Evolutionary conservation across 2,888 invertebrate species (phyloP).

Genomic region (Acrobasis repandana): DNA sequence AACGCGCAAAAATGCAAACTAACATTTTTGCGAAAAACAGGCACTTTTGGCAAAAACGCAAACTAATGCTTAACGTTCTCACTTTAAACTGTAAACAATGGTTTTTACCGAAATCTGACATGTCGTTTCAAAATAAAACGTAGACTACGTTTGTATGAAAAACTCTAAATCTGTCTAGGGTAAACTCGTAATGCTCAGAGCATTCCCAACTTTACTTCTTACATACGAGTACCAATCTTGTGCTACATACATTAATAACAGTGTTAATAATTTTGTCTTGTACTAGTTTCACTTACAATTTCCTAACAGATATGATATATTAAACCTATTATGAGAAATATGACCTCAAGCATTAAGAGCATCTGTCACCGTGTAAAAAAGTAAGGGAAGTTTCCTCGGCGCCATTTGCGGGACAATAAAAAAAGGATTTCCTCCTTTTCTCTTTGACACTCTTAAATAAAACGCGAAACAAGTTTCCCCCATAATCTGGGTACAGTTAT

Average conservation of each 20-base stretch:
- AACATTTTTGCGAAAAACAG: too few species aligned
- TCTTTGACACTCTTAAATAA: background rate
- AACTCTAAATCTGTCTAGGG: too few species aligned
- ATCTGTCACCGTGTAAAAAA: background rate
- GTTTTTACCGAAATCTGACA: too few species aligned
- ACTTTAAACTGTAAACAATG: too few species aligned
- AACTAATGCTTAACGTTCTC: too few species aligned
- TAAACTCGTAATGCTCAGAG: too few species aligned
- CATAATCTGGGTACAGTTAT: too few species aligned
- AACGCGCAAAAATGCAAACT: too few species aligned
- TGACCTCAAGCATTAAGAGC: background rate
- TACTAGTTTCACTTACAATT: background rate
- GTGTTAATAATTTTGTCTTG: background rate
- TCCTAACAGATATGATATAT: background rate
- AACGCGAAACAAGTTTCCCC: background rate
- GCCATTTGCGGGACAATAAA: background rate
- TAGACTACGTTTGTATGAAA: too few species aligned
- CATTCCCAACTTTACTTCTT: too few species aligned
- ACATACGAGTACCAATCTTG: background rate
- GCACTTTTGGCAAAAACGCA: too few species aligned
- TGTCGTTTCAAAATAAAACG: too few species aligned
- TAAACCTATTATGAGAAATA: background rate
- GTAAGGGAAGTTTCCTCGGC: background rate
- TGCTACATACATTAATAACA: background rate
- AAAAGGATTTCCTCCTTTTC: background rate